phyloP scores from a whole-genome alignment of 2,113 vertebrate genomes.

The Corythoichthys intestinalis region DNA sequence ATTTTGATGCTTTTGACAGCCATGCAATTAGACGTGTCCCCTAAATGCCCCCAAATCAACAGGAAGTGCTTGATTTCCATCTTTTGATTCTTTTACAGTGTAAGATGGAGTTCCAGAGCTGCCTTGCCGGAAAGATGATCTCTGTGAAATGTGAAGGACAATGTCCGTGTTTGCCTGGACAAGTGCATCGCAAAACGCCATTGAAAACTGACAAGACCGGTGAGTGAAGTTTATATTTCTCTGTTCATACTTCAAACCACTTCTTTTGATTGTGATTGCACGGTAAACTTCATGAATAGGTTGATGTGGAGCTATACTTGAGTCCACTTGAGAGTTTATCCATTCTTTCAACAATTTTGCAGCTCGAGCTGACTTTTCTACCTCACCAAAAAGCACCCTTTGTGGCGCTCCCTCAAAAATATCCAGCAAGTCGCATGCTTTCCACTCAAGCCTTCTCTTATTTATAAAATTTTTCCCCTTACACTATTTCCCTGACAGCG shows the following conservation, averaged over 20 bases:
- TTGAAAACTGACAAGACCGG: constrained; percentile 72
- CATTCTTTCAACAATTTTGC: constrained; percentile 12
- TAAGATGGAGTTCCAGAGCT: constrained; percentile 92
- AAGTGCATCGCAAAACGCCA: constrained; percentile 72
- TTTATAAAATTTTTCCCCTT: constrained; percentile 28
- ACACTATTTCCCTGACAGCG: constrained; percentile 28
- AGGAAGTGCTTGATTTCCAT: too few relatives aligned
- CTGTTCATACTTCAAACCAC: not conserved
- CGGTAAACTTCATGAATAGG: not conserved
- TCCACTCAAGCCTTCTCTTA: constrained; percentile 33
- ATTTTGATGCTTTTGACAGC: too few relatives aligned
- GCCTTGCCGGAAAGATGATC: constrained; percentile 83
- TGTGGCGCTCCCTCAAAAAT: constrained; percentile 40
- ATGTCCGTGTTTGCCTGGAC: constrained; percentile 85
- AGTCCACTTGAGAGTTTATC: not conserved
- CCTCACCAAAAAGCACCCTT: constrained; percentile 2
- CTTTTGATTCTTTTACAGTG: constrained; percentile 70
- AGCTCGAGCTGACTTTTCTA: constrained; percentile 2
- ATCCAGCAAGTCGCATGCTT: constrained; percentile 34
- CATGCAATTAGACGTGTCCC: too few relatives aligned
- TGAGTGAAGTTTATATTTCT: constrained; percentile 64
- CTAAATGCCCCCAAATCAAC: too few relatives aligned
- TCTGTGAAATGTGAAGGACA: constrained; percentile 82
- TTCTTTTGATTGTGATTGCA: not conserved
- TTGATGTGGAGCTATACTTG: not conserved